Evolutionary conservation across 2,797 vertebrate genomes (phyloP), one percentile per base, ranked within the genome.

Genomic region (Margarornis squamiger): DNA sequence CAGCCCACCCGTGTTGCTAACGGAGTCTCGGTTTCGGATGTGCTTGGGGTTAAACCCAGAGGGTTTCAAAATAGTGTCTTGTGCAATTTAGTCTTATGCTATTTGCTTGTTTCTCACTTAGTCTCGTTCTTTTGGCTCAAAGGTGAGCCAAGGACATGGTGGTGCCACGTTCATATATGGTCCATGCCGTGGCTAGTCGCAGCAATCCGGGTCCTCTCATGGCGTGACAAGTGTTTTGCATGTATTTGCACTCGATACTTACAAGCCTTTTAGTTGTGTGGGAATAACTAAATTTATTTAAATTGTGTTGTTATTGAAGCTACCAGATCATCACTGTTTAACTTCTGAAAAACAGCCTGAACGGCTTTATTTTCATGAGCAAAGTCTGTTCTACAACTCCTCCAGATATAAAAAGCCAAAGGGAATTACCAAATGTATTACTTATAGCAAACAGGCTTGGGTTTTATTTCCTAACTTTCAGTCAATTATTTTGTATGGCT

Each of bases 311-410:
- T 29, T 18, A 41, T 39, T 26, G 77, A 36, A 22, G 52, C 52
- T 15, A 26, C 26, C 45, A 30, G 20, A 9, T 32, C 51, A 48
- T 43, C 58, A 2, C 70, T 5, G 38, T 14, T 36, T 12, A 20
- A 29, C 34, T 43, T 18, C 19, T 6, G 8, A n/a, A n/a, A 15
- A 29, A 4, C 38, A 24, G 19, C 20, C 30, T 3, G 8, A 10
- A 8, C 5, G 22, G 23, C 59, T 23, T 32, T 2, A 24, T 34
- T 38, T 59, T 38, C 34, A 14, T 7, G 29, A 4, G 36, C 30
- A 2, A 8, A 19, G 68, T 4, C 45, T 8, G 12, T 7, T 26
- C 29, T 5, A 17, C 12, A 1, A 1, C 6, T 15, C 14, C 6
- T 15, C 12, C 48, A 4, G 55, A 29, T 43, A 48, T 23, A 48